These are phyloP conservation scores for Thecocarcelia acutangulata DNA, from an alignment of 2,888 invertebrate species.

Conservation along the genomic window DNA sequence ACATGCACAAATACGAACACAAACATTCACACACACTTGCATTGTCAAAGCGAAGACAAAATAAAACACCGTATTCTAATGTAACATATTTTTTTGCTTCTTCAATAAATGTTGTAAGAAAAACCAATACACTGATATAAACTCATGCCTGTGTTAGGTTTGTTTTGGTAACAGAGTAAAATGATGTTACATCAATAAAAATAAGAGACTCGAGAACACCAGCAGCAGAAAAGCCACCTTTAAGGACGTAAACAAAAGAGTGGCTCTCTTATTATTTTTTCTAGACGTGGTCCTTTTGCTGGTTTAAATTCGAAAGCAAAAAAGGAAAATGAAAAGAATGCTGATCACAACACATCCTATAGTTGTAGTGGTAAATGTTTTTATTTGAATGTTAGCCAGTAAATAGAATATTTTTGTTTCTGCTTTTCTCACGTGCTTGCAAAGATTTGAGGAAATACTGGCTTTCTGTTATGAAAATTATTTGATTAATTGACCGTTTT, in stretches of 20 bases:
- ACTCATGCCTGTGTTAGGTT: slow-evolving; percentile 14
- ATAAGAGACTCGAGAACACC: slow-evolving; percentile 47
- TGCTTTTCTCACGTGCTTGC: slow-evolving; percentile 44
- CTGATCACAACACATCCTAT: slow-evolving; percentile 29
- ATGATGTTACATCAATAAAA: slow-evolving; percentile 56
- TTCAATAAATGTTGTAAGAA: slow-evolving; percentile 50
- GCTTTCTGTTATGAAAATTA: not conserved
- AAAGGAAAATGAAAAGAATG: not conserved
- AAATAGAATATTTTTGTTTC: not conserved
- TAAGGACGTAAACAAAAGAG: slow-evolving; percentile 27
- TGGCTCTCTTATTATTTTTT: slow-evolving; percentile 35
- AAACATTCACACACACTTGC: slow-evolving; percentile 1
- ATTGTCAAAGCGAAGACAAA: slow-evolving; percentile 17
- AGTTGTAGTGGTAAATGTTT: not conserved
- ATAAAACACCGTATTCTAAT: slow-evolving; percentile 48
- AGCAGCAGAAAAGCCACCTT: slow-evolving; percentile 43
- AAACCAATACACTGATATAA: slow-evolving; percentile 3
- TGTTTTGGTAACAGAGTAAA: slow-evolving; percentile 55
- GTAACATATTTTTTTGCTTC: slow-evolving; percentile 35
- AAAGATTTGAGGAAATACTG: too few species aligned
- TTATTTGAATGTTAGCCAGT: not conserved
- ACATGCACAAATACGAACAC: slow-evolving; percentile 16
- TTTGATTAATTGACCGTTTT: slow-evolving; percentile 31
- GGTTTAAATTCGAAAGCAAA: not conserved
- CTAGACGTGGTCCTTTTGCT: slow-evolving; percentile 21